A percentile compares a stretch with the other conserved stretches of the same genome.
Conservation (phyloP, 2,113 vertebrate species). For the Microcebus lehilahytsara region DNA sequence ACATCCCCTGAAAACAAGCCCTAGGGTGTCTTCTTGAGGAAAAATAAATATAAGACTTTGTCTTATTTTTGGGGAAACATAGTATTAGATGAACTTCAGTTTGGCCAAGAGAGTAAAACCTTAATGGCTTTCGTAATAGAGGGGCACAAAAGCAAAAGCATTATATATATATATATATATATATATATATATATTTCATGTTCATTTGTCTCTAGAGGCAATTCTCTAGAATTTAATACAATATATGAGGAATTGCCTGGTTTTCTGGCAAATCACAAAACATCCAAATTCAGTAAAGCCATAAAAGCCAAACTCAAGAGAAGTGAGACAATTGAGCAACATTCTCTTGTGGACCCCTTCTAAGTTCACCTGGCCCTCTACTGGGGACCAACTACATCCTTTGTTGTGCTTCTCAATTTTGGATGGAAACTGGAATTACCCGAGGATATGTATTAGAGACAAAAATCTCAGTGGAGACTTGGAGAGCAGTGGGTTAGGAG, state of each 20-base stretch:
- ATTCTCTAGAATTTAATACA: neutral
- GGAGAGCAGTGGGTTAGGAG: neutral
- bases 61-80: no score
- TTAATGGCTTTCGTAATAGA: neutral
- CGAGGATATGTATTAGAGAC: neutral
- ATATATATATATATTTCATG: neutral
- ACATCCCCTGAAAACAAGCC: no score
- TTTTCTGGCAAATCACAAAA: slow-evolving; percentile 2
- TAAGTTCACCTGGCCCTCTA: neutral
- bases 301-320: neutral
- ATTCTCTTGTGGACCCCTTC: neutral
- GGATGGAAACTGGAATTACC: neutral
- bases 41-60: no score
- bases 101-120: neutral
- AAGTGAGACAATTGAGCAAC: neutral
- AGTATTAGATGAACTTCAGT: neutral
- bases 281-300: neutral
- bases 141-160: neutral
- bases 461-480: neutral
- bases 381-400: neutral
- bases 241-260: neutral
- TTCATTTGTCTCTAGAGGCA: neutral
- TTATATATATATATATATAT: neutral
- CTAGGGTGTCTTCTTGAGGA: no score
- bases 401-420: neutral